phyloP scores from a whole-genome alignment of 2,888 invertebrate species.

The Caenorhabditis sp. region DNA sequence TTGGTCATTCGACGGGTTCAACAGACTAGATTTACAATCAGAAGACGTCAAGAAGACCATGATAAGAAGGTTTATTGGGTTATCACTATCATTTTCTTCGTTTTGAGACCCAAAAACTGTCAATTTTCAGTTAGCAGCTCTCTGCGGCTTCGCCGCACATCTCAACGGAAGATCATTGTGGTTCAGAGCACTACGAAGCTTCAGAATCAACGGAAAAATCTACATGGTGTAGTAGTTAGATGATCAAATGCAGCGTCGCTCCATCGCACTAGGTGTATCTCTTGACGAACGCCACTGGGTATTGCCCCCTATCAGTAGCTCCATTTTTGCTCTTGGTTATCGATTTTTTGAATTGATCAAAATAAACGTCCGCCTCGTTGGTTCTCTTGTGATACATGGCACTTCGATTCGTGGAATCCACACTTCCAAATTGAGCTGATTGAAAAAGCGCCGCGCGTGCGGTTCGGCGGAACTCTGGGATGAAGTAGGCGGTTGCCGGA shows the following conservation, averaged over 20 bases:
- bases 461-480: constrained; percentile 33
- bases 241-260: not conserved
- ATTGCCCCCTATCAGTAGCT: not conserved
- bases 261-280: not conserved
- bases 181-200: not conserved
- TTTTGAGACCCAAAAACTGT: not conserved
- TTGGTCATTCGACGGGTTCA: too few species aligned
- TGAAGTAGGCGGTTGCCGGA: constrained; percentile 23
- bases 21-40: too few species aligned
- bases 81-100: too few species aligned
- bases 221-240: not conserved
- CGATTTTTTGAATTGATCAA: constrained; percentile 50
- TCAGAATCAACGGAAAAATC: not conserved
- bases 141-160: not conserved
- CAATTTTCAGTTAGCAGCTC: constrained; percentile 27
- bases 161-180: not conserved
- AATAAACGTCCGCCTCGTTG: constrained; percentile 48
- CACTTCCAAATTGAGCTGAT: constrained; percentile 1
- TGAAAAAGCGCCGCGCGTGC: not conserved
- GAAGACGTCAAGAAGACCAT: too few species aligned
- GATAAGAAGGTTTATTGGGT: too few species aligned
- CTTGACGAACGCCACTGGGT: not conserved
- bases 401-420: constrained; percentile 10
- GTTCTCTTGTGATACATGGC: constrained; percentile 9
- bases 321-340: not conserved